Evolutionary conservation across 2,797 vertebrate species (phyloP), one percentile per base, ranked within the genome.

Genomic region (Notolabrus celidotus): DNA sequence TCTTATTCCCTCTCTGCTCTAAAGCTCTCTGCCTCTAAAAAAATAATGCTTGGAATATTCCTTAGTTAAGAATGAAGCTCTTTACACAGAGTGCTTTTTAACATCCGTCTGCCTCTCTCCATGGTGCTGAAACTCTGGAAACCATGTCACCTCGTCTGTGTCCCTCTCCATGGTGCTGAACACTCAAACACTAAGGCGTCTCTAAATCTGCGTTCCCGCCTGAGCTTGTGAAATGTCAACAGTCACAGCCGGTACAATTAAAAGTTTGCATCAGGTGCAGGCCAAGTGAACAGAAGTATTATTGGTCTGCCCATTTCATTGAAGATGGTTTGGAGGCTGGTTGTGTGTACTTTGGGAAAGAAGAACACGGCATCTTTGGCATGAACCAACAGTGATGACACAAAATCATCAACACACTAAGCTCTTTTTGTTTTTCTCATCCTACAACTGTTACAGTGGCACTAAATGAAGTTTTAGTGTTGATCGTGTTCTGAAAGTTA

Each of bases 21-120:
- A 75, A 88, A 88, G 73, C 71, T 73, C 67, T 65, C 43, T 70
- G 62, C 58, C 43, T 67, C 49, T 58, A 57, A 56, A 63, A 71
- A 84, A 71, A 82, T 56, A 57, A 75, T 63, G 38, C 63, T 57
- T 65, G 23, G 64, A 79, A 69, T 62, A 73, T 70, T 73, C 70
- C 25, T 66, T 61, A 61, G 56, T 80, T 84, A 78, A 80, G 33
- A 74, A 23, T 20, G 50, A 59, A 19, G 11, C 29, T 55, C 41
- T 62, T 52, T 52, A 51, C 41, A 49, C 58, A 52, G 31, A 45
- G 25, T 33, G 51, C 52, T 6, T 25, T 23, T 58, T 71, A 22
- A 58, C 47, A 66, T 54, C 22, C 17, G 34, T 33, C 34, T 47
- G 54, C 41, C 61, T 55, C 77, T 79, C 4, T 80, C 74, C 79